phyloP scores from a whole-genome alignment of 2,888 invertebrate genomes.

The Platycheirus albimanus region DNA sequence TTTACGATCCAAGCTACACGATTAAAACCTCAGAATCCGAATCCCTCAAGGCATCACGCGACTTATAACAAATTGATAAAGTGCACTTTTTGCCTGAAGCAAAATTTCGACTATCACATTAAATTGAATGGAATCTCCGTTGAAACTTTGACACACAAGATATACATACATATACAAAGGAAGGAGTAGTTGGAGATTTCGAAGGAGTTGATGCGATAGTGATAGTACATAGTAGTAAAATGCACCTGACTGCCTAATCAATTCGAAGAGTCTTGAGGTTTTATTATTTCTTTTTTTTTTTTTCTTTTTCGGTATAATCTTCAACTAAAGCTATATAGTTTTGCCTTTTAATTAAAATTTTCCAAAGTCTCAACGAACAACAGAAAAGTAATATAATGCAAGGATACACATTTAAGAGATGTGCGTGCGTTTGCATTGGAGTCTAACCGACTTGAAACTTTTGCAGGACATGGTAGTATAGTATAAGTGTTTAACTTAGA shows the following conservation, averaged over 20 bases:
- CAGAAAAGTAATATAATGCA: constrained; percentile 15
- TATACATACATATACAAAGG: not conserved
- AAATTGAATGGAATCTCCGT: constrained; percentile 27
- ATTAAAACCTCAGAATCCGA: not conserved
- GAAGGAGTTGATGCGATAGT: not conserved
- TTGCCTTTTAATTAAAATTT: constrained; percentile 62
- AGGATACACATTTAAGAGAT: constrained; percentile 33
- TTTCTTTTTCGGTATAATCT: constrained; percentile 5
- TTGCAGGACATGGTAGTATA: not conserved
- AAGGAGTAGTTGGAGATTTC: not conserved
- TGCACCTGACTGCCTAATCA: constrained; percentile 61
- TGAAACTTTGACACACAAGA: not conserved
- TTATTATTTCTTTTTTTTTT: constrained; percentile 5
- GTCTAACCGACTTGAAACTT: constrained; percentile 6
- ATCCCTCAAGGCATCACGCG: constrained; percentile 1
- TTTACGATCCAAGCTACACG: not conserved
- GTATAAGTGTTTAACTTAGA: too few relatives aligned
- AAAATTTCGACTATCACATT: constrained; percentile 29
- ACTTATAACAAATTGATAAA: constrained; percentile 54
- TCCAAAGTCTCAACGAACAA: constrained; percentile 23
- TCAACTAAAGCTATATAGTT: constrained; percentile 2
- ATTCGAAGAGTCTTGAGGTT: constrained; percentile 56
- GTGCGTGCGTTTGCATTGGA: constrained; percentile 28
- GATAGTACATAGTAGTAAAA: constrained; percentile 33
- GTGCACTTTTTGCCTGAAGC: constrained; percentile 59